Percentiles rank a stretch among this genome's conserved stretches.
Conservation (phyloP, 2,113 vertebrate species). For the Gavialis gangeticus region DNA sequence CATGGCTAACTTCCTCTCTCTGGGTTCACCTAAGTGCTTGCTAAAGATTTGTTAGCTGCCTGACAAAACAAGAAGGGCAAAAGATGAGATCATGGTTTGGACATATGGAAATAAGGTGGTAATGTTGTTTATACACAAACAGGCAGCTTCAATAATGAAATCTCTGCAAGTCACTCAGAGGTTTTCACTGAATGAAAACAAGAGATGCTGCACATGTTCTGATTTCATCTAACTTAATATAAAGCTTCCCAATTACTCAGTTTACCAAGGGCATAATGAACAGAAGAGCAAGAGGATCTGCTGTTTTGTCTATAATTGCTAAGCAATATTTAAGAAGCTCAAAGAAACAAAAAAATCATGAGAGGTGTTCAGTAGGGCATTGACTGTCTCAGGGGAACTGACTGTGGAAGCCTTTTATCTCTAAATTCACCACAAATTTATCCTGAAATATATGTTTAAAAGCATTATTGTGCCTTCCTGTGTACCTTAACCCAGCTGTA, state of each 20-base stretch:
- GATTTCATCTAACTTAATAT: constrained; percentile 10
- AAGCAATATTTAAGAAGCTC: background rate
- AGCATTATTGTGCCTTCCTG: background rate
- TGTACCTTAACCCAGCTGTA: background rate
- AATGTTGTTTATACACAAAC: constrained; percentile 6
- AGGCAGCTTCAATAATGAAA: constrained; percentile 23
- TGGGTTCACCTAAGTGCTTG: background rate
- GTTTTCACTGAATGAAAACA: background rate
- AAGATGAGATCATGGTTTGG: constrained; percentile 31
- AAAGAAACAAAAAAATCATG: background rate
- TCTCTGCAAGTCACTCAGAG: constrained; percentile 1
- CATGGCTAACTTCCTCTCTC: no score
- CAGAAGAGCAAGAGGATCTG: background rate
- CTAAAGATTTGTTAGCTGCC: background rate
- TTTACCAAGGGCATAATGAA: constrained; percentile 22
- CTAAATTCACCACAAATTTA: background rate
- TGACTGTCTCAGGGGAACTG: background rate
- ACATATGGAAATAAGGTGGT: constrained; percentile 34
- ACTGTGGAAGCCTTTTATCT: background rate
- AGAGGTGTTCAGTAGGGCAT: background rate
- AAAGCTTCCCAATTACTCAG: constrained; percentile 10
- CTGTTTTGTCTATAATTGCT: background rate
- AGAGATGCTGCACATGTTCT: background rate
- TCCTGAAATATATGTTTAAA: background rate
- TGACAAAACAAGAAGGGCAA: constrained; percentile 15